Evolutionary conservation across 1,140 invertebrate species (phyloP), one percentile per base, ranked within the genome.

Genomic region (Dolichoris vasculosae): DNA sequence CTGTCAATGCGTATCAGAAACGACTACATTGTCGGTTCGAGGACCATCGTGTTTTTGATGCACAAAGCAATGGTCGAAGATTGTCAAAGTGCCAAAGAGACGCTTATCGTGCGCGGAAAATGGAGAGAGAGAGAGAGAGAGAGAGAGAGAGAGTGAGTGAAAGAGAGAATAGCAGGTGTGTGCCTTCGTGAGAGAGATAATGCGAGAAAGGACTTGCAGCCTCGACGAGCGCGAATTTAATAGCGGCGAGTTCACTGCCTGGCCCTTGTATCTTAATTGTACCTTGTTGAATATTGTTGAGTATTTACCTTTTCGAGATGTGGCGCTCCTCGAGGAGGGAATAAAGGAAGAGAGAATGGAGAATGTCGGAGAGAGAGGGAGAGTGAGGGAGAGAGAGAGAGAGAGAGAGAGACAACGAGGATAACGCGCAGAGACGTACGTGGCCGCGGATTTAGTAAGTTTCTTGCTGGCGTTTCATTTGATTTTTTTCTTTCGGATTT

Each of bases 61-160:
- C 8, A 40, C 11, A 40, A 40, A 40, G 9, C 35, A 40, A 15
- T 20, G 38, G 17, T 63, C 40, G 43, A n/a, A 55, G 46, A 79
- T 84, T 79, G 76, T 32, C 67, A 80, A 73, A 85, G 59, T 85
- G 83, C 77, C 83, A 80, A 84, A 80, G 67, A 43, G 48, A 84
- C 48, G 40, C 63, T 67, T 13, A 9, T 35, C 3, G 23, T 13
- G 51, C 32, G 32, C 9, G 43, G 17, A 48, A 81, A n/a, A n/a
- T n/a, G n/a, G 20, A 32, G 30, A 63, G 8, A 48, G 71, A n/a
- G 69, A 67, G 51, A 30, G 8, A 67, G 43, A 69, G 63, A 26
- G 26, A 63, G 43, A 63, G 59, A 69, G 38, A 32, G 38, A 63
- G 32, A 20, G 79, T 38, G 43, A 69, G 79, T 51, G 40, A 69